Evolutionary conservation across 2,113 vertebrate genomes (phyloP).

Genomic region (Vanacampus margaritifer): DNA sequence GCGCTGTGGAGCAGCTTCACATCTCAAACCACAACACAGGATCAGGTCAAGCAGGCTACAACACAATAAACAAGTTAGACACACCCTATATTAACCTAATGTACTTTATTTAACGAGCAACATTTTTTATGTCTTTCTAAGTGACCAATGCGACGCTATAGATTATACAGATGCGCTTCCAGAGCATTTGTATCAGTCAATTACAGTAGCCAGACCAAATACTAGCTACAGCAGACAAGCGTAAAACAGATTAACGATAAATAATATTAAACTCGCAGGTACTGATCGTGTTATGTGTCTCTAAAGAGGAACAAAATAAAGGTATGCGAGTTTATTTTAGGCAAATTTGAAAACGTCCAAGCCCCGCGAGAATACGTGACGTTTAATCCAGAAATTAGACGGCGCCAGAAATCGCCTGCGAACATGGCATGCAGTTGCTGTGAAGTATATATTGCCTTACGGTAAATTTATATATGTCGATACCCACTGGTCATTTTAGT

Average conservation of each 20-base stretch:
- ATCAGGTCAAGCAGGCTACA: too few relatives aligned
- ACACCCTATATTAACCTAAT: neutral
- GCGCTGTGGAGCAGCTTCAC: constrained; percentile 36
- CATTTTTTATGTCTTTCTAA: neutral
- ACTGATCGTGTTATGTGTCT: neutral
- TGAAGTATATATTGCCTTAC: constrained; percentile 28
- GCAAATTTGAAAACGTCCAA: neutral
- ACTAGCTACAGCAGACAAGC: neutral
- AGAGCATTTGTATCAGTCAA: neutral
- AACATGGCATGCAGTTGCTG: constrained; percentile 11
- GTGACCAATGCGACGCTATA: neutral
- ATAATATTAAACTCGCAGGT: neutral
- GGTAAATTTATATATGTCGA: constrained; percentile 28
- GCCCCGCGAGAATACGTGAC: neutral
- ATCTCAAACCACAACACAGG: neutral
- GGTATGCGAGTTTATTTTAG: neutral
- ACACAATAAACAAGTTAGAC: neutral
- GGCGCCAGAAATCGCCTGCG: constrained; percentile 1
- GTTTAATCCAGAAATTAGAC: constrained; percentile 35
- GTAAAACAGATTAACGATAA: neutral
- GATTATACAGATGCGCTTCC: neutral
- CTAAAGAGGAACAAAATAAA: neutral
- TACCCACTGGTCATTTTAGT: constrained; percentile 72
- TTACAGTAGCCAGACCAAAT: too few relatives aligned
- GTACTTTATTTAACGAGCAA: neutral